Evolutionary conservation across 2,888 invertebrate genomes (phyloP), one percentile per base, ranked within the genome.

Genomic region (Uropetala carovei): DNA sequence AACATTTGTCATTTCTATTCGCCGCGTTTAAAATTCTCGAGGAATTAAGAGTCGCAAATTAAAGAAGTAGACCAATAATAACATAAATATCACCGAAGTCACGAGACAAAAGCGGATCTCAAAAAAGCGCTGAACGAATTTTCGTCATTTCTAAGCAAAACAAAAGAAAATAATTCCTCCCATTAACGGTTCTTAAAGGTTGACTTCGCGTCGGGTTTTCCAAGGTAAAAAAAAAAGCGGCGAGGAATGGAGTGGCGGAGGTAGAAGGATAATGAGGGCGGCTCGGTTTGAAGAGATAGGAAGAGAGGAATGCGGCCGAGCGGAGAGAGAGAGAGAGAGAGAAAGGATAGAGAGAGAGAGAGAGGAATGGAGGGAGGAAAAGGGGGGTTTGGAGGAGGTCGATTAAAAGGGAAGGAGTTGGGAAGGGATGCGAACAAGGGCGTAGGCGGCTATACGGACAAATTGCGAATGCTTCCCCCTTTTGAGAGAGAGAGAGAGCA

Each of bases 91-190:
- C 75, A 75, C 75, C 13, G 75, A 13, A 75, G 75, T 27, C 75
- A 22, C 22, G 75, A 11, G 22, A 75, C 75, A 27, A 75, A 75
- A 75, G 75, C 22, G 75, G 75, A 75, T 75, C 75, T 27, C 75
- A 18, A 27, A 75, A n/a, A 75, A 22, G 75, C 22, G 75, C 22
- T 75, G 75, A 75, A 75, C 75, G 75, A 75, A 75, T 75, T 75
- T 75, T 75, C 75, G 75, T 75, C 75, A 75, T 75, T 75, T 75
- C 75, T 75, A 75, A 75, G 75, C 75, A 75, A 75, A 75, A 75
- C 75, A 75, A 75, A 75, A 75, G 75, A 75, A 75, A 75, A 75
- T 75, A 75, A 75, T 75, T 27, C 18, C 10, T n/a, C 75, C 75
- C 75, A 75, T 75, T 75, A 75, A 75, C 75, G 75, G 75, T 75